Evolutionary conservation across 2,888 invertebrate genomes (phyloP), one percentile per base, ranked within the genome.

Genomic region (Ophonus ardosiacus): DNA sequence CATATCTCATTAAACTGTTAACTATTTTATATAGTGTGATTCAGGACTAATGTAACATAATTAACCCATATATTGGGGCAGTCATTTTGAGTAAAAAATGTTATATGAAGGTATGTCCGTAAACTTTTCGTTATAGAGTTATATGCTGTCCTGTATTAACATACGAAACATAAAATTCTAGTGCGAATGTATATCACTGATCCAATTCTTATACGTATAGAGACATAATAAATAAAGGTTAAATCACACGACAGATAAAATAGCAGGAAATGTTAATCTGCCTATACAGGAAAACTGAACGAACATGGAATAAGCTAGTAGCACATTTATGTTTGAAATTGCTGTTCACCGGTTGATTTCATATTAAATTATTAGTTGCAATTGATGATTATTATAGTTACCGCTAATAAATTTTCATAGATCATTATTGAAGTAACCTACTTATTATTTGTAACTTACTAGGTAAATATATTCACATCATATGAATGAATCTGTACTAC

Each of bases 371-470:
- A 43, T 74, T 74, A 8, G 7, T 40, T 74, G 15, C 38, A 15
- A 38, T 43, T 40, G 43, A 43, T 74, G 71, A 43, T 74, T 74
- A 40, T 74, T 74, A 18, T 74, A 40, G 43, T 68, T 74, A 74
- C 18, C 15, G 18, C 71, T 43, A 74, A 74, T 74, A 74, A 74
- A 74, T 74, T 74, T 40, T 74, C 71, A 68, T 68, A 74, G 18
- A 43, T 43, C 71, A 74, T 74, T 74, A 74, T 74, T 74, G 43
- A 43, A 74, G 18, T 74, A 74, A 74, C 71, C 71, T 74, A 74
- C 71, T 74, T 74, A 6, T 5, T 74, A 74, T 40, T 74, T 68
- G 40, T 40, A 65, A 68, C 31, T 63, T 63, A 18, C 59, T 63
- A 24, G 63, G 24, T 38, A 13, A 13, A 68, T 38, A 38, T 38